phyloP scores from a whole-genome alignment of 2,888 invertebrate species.

The Octonoba sinensis region DNA sequence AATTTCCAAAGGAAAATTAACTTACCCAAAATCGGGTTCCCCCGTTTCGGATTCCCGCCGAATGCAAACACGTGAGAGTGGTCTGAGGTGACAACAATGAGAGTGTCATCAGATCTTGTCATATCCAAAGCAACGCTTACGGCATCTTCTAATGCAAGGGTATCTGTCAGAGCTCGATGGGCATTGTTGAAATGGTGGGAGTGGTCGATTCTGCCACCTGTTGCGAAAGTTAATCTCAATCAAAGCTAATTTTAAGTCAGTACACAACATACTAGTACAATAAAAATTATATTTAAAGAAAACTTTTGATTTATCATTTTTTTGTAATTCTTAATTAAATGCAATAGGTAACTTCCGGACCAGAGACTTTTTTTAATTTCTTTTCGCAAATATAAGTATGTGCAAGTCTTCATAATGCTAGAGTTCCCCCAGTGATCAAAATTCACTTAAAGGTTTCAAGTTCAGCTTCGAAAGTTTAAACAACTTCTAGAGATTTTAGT shows the following conservation, averaged over 20 bases:
- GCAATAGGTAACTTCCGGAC: too few species aligned
- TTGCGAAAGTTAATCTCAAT: neutral
- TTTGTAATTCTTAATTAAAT: too few species aligned
- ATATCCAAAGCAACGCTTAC: slow-evolving; percentile 79
- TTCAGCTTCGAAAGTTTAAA: too few species aligned
- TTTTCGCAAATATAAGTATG: too few species aligned
- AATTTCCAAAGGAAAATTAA: neutral
- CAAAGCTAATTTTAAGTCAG: neutral
- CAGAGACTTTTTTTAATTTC: too few species aligned
- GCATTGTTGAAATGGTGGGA: slow-evolving; percentile 87
- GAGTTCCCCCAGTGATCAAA: too few species aligned
- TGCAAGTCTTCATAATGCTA: too few species aligned
- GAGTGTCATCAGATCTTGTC: slow-evolving; percentile 76
- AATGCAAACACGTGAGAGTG: slow-evolving; percentile 63
- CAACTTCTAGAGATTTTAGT: too few species aligned
- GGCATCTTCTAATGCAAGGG: slow-evolving; percentile 78
- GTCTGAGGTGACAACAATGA: slow-evolving; percentile 61
- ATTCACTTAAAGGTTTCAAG: too few species aligned
- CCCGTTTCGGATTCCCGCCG: slow-evolving; percentile 80
- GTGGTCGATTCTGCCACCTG: slow-evolving; percentile 84
- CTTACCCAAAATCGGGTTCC: slow-evolving; percentile 83
- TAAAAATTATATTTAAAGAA: neutral
- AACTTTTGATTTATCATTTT: too few species aligned
- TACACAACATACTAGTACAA: too few species aligned
- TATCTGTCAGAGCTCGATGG: slow-evolving; percentile 82